Conservation (phyloP, 2,113 vertebrate genomes). For the Leucopsar rothschildi region DNA sequence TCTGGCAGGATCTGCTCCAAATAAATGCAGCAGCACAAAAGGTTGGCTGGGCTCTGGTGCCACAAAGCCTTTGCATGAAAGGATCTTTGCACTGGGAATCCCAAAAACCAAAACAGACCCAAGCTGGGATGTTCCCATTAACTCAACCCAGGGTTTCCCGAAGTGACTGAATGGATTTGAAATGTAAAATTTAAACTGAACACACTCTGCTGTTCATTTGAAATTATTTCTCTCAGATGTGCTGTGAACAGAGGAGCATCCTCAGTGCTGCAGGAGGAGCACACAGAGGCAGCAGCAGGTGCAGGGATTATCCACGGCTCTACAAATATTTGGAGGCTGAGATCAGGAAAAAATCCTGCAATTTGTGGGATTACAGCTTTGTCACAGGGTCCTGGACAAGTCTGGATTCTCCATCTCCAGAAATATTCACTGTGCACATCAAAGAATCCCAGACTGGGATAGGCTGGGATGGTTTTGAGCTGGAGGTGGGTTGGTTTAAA, state of each 20-base stretch:
- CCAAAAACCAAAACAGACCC: not conserved
- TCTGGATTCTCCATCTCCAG: not conserved
- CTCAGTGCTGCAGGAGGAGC: fast-evolving
- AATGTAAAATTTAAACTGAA: not conserved
- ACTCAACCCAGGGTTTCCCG: not conserved
- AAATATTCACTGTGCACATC: not conserved
- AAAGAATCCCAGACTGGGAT: not conserved
- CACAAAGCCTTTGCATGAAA: not conserved
- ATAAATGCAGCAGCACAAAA: not conserved
- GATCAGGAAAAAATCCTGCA: not conserved
- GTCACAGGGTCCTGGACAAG: not conserved
- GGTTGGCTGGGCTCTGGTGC: not conserved
- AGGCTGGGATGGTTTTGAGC: not conserved
- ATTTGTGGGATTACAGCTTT: not conserved
- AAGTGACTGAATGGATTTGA: fast-evolving
- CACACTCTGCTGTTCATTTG: not conserved
- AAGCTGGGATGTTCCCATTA: not conserved
- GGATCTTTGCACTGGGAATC: not conserved
- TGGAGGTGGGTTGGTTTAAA: not conserved
- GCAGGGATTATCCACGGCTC: not conserved
- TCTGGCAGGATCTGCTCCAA: not conserved
- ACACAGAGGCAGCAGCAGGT: not conserved
- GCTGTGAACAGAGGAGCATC: fast-evolving
- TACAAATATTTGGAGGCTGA: not conserved
- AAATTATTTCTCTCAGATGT: not conserved